phyloP scores from a whole-genome alignment of 2,888 invertebrate species.

The Drosophila percnosoma region DNA sequence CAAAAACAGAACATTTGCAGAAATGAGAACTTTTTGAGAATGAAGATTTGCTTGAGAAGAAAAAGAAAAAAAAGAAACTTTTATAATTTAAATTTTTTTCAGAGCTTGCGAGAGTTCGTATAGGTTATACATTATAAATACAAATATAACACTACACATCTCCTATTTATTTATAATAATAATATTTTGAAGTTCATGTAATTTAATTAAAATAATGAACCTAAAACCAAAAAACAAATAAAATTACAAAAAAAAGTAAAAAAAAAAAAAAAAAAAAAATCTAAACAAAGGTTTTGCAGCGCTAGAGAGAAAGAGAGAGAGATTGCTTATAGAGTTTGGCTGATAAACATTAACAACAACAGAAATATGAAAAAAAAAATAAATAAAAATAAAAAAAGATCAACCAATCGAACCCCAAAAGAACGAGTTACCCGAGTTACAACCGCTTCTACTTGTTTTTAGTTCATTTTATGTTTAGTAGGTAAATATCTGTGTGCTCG shows the following conservation, averaged over 20 bases:
- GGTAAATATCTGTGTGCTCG: constrained; percentile 80
- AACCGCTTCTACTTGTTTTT: constrained; percentile 80
- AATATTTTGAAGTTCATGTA: constrained; percentile 82
- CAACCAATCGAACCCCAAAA: constrained; percentile 43
- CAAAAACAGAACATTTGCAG: constrained; percentile 31
- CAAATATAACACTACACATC: constrained; percentile 77
- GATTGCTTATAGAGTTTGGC: constrained; percentile 56
- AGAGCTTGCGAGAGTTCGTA: constrained; percentile 72
- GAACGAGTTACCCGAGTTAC: constrained; percentile 69
- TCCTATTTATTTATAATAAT: constrained; percentile 78
- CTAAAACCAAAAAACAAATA: constrained; percentile 66
- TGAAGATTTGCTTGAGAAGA: constrained; percentile 54
- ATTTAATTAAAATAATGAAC: constrained; percentile 84
- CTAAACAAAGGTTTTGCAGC: constrained; percentile 42
- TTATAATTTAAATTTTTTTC: constrained; percentile 71
- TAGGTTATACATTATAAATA: constrained; percentile 78
- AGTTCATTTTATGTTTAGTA: constrained; percentile 80
- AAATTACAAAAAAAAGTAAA: constrained; percentile 62
- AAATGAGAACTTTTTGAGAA: constrained; percentile 32
- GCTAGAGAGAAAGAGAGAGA: constrained; percentile 45
- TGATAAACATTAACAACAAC: constrained; percentile 35
- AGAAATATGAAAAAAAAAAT: not conserved
- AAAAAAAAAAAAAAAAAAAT: constrained; percentile 43
- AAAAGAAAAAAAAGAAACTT: constrained; percentile 26
- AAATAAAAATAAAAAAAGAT: constrained; percentile 20